Conservation (phyloP, 2,888 invertebrate genomes). For the Thereva nobilitata region DNA sequence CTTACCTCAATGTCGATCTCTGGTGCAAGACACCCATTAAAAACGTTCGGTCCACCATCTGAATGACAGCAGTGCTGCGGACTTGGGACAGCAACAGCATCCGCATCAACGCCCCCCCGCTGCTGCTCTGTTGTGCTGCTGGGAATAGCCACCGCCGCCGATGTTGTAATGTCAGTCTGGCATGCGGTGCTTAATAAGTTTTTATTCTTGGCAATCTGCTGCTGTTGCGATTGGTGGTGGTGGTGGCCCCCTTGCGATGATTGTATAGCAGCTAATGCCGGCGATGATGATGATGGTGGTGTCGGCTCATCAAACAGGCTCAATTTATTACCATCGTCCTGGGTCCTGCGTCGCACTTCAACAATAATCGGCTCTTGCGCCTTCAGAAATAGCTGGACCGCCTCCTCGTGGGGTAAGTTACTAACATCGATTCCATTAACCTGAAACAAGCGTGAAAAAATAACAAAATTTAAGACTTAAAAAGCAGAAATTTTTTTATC, state of each 20-base stretch:
- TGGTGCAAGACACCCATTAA: slow-evolving; percentile 57
- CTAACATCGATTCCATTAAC: slow-evolving; percentile 64
- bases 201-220: background rate
- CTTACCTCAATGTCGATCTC: slow-evolving; percentile 62
- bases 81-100: slow-evolving; percentile 11
- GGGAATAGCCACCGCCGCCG: background rate
- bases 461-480: background rate
- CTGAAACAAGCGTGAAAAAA: slow-evolving; percentile 48
- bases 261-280: slow-evolving; percentile 9
- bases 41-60: slow-evolving; percentile 46
- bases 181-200: slow-evolving; percentile 39
- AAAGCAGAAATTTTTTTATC: background rate
- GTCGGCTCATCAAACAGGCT: slow-evolving; percentile 39
- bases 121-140: slow-evolving; percentile 12
- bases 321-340: slow-evolving; percentile 40
- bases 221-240: background rate
- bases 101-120: slow-evolving; percentile 8
- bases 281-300: slow-evolving; percentile 27
- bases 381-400: slow-evolving; percentile 61
- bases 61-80: slow-evolving; percentile 20
- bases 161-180: slow-evolving; percentile 40
- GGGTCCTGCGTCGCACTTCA: slow-evolving; percentile 60
- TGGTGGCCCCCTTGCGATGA: no score
- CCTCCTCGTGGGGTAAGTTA: slow-evolving; percentile 63
- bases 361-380: slow-evolving; percentile 63